Percentiles rank a stretch among this genome's conserved stretches.
phyloP scores from a whole-genome alignment of 2,888 invertebrate species.

The Bursaphelenchus okinawaensis region DNA sequence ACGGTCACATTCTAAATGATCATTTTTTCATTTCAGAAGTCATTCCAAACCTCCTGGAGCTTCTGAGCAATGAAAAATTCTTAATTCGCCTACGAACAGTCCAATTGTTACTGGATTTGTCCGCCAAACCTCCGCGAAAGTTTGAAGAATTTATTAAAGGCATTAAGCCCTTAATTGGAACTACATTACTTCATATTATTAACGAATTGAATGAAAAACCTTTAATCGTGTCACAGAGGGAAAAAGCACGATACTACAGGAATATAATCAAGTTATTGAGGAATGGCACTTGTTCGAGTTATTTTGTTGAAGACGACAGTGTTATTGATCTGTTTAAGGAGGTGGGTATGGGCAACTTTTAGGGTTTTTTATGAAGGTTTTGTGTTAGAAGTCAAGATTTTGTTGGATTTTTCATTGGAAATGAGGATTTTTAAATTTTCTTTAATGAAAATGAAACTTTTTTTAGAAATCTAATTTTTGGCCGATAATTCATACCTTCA shows the following conservation, averaged over 20 bases:
- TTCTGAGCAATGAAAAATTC: neutral
- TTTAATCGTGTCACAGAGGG: neutral
- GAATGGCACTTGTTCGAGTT: neutral
- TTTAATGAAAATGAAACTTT: too few species aligned
- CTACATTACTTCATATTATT: neutral
- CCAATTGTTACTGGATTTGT: neutral
- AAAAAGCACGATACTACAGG: neutral
- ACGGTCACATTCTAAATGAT: too few species aligned
- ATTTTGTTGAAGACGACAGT: neutral
- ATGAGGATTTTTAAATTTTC: too few species aligned
- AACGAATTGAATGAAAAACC: neutral
- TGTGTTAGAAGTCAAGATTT: neutral
- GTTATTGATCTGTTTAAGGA: neutral
- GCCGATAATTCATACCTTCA: too few species aligned
- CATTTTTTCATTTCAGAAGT: too few species aligned
- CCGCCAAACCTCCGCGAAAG: neutral
- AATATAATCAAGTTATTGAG: neutral
- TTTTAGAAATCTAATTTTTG: too few species aligned
- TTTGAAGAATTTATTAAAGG: neutral
- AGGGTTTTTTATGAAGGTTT: too few species aligned
- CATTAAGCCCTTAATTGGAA: neutral
- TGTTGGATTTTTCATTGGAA: neutral
- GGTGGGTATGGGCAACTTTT: too few species aligned
- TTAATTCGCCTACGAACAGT: neutral
- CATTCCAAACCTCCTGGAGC: neutral